phyloP scores from a whole-genome alignment of 2,888 invertebrate species.

The Drosophila mimetica region DNA sequence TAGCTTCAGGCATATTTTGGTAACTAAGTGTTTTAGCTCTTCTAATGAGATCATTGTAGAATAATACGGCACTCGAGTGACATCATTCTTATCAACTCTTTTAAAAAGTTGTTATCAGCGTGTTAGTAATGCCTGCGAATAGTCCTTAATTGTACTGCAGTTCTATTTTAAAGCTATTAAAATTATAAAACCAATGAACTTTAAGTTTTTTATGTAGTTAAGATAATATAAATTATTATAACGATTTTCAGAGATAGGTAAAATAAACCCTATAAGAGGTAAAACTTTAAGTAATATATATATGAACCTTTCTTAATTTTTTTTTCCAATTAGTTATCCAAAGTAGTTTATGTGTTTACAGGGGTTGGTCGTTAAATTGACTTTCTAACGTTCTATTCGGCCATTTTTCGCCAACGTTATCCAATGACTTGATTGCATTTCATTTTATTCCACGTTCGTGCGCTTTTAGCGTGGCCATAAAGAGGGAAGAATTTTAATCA shows the following conservation, averaged over 20 bases:
- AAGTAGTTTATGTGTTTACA: slow-evolving; percentile 7
- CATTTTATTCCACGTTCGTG: slow-evolving; percentile 59
- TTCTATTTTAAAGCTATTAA: no score
- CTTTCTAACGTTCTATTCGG: slow-evolving; percentile 61
- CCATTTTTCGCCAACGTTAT: slow-evolving; percentile 59
- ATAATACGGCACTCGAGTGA: not conserved
- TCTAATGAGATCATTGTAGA: not conserved
- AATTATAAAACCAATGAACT: no score
- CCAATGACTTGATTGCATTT: slow-evolving; percentile 65
- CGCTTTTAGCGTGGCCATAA: slow-evolving; percentile 73
- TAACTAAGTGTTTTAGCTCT: not conserved
- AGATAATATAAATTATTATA: no score
- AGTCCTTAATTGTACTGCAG: no score
- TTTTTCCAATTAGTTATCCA: slow-evolving; percentile 10
- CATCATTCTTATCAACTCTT: not conserved
- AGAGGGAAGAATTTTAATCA: slow-evolving; percentile 58
- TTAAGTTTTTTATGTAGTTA: no score
- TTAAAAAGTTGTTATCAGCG: not conserved
- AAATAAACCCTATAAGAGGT: no score
- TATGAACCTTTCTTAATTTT: no score
- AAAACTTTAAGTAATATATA: no score
- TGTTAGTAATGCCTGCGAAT: not conserved
- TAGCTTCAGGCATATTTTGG: no score
- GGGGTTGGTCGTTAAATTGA: slow-evolving; percentile 48
- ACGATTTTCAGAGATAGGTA: no score